Conservation (phyloP, 2,888 invertebrate species). For the Hoplodrina blanda region DNA sequence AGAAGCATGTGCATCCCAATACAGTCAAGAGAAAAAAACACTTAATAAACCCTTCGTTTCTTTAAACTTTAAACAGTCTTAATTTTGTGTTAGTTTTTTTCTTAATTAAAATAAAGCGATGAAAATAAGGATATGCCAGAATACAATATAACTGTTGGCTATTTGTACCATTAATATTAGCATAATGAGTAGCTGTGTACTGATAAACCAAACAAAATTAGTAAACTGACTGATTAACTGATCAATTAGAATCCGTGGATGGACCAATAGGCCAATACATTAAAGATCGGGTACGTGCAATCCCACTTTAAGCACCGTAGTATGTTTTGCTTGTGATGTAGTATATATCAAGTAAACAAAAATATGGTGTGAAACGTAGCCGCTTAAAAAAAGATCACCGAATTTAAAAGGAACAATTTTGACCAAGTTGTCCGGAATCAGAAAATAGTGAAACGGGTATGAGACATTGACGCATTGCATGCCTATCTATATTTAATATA, state of each 20-base stretch:
- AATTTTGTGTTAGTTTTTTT: no score
- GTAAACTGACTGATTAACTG: slow-evolving; percentile 11
- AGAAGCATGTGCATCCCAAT: no score
- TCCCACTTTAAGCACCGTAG: slow-evolving; percentile 1
- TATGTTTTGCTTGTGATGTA: slow-evolving; percentile 3
- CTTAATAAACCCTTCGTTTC: no score
- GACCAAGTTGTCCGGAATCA: background rate
- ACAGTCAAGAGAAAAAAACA: no score
- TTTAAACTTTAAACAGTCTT: no score
- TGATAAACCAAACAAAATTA: slow-evolving; percentile 8
- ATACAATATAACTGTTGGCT: background rate
- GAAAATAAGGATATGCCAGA: no score
- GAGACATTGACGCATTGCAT: background rate
- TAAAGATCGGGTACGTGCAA: no score
- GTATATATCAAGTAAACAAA: slow-evolving; percentile 3
- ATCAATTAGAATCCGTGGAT: slow-evolving; percentile 11
- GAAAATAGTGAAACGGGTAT: background rate
- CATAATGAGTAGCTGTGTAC: background rate
- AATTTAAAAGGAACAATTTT: background rate
- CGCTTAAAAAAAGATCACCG: background rate
- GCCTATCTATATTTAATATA: background rate
- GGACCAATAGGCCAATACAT: background rate
- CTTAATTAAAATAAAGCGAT: no score
- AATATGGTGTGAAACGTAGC: background rate
- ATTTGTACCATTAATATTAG: slow-evolving; percentile 9